phyloP scores from a whole-genome alignment of 2,888 invertebrate species.

The Plagodis dolabraria region DNA sequence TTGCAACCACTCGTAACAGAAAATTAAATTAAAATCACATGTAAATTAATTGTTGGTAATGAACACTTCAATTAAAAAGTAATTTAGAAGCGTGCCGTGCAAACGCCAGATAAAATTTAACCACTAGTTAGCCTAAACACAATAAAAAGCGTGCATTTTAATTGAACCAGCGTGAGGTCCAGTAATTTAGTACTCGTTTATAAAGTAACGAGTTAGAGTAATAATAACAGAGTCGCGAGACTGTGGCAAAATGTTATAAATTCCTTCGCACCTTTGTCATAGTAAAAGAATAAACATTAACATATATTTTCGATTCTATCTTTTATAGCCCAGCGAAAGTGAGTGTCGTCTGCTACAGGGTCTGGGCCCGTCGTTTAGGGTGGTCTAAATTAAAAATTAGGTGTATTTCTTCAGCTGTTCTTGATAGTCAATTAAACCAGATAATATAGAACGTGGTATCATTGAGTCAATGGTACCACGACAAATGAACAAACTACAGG shows the following conservation, averaged over 20 bases:
- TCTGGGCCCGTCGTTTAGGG: too few relatives aligned
- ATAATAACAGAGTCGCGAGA: conserved; percentile 48
- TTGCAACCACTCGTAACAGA: conserved; percentile 1
- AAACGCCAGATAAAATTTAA: conserved; percentile 48
- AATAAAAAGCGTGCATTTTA: conserved; percentile 61
- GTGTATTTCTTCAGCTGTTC: too few relatives aligned
- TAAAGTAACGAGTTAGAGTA: conserved; percentile 50
- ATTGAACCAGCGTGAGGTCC: conserved; percentile 66
- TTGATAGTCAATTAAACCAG: too few relatives aligned
- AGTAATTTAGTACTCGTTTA: conserved; percentile 61
- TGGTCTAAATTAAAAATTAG: too few relatives aligned
- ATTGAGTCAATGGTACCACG: too few relatives aligned
- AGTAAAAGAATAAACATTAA: not conserved
- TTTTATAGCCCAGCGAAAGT: too few relatives aligned
- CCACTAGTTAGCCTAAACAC: conserved; percentile 43
- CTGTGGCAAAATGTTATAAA: not conserved
- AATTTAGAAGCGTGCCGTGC: conserved; percentile 57
- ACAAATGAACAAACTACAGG: too few relatives aligned
- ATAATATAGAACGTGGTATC: too few relatives aligned
- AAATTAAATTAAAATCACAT: conserved; percentile 29
- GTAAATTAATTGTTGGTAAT: conserved; percentile 34
- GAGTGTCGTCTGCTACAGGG: too few relatives aligned
- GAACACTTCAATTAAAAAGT: conserved; percentile 44
- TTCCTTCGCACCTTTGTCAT: conserved; percentile 2
- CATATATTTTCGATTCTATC: too few relatives aligned